Evolutionary conservation across 2,888 invertebrate genomes (phyloP).

Genomic region (Thymelicus lineola): DNA sequence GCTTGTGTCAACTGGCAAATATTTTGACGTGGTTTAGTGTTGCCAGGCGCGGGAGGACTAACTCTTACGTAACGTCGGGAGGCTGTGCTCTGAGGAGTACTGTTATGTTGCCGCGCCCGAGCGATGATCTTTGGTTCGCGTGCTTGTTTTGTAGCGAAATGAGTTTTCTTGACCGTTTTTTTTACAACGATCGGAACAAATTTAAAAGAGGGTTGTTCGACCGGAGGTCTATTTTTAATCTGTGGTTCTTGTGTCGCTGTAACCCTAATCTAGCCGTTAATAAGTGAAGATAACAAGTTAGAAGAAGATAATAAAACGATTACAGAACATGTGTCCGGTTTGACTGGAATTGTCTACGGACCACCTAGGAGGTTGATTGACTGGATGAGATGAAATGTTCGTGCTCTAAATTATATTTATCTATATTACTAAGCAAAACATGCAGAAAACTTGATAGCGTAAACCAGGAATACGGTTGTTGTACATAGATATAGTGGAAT

Average conservation of each 20-base stretch:
- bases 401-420: too few species aligned
- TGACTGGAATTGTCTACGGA: too few species aligned
- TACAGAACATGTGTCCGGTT: too few species aligned
- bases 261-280: neutral
- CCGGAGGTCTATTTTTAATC: neutral
- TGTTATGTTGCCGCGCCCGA: slow-evolving; percentile 81
- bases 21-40: slow-evolving; percentile 61
- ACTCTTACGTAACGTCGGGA: slow-evolving; percentile 77
- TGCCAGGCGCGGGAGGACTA: slow-evolving; percentile 74
- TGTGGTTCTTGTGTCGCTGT: neutral
- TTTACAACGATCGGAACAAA: slow-evolving; percentile 30
- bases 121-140: slow-evolving; percentile 80
- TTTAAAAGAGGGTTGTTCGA: slow-evolving; percentile 14
- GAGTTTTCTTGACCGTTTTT: slow-evolving; percentile 69
- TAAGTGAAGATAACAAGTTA: neutral
- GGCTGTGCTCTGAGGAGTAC: slow-evolving; percentile 74
- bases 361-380: too few species aligned
- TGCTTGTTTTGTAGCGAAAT: slow-evolving; percentile 80
- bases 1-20: slow-evolving; percentile 22
- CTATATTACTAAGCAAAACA: too few species aligned
- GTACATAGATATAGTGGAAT: too few species aligned
- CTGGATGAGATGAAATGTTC: too few species aligned
- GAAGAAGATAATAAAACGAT: too few species aligned
- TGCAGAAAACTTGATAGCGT: too few species aligned
- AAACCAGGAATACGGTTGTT: too few species aligned